phyloP scores from a whole-genome alignment of 2,113 vertebrate species.

The Aegithalos caudatus region DNA sequence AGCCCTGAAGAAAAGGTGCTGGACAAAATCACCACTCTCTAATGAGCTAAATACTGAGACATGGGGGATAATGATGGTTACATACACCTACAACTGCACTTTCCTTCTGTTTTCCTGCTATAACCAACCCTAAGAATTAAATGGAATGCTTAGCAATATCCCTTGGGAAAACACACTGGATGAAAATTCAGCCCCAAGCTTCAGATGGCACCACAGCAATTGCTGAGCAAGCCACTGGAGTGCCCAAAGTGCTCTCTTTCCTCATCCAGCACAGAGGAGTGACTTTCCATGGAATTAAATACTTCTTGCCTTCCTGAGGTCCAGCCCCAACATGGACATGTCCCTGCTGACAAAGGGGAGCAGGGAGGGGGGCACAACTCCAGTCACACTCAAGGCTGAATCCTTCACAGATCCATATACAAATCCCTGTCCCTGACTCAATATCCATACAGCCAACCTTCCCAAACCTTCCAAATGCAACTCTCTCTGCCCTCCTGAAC shows the following conservation, averaged over 20 bases:
- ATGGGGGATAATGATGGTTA: not conserved
- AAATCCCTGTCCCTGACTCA: not conserved
- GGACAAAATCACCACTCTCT: not conserved
- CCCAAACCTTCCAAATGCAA: not conserved
- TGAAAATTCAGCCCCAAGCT: not conserved
- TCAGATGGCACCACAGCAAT: not conserved
- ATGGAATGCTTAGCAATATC: not conserved
- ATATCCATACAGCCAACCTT: not conserved
- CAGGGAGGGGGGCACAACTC: rapidly evolving
- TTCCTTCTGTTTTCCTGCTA: not conserved
- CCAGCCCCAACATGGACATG: not conserved
- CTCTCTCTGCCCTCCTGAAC: not conserved
- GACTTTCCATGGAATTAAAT: not conserved
- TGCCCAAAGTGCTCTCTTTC: not conserved
- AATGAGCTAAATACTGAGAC: not conserved
- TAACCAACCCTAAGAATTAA: not conserved
- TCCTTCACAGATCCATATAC: rapidly evolving
- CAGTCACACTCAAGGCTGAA: not conserved
- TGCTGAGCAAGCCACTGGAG: rapidly evolving
- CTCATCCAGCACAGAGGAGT: not conserved
- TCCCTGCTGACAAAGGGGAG: not conserved
- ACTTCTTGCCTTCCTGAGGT: not conserved
- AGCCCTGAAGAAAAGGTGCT: not conserved
- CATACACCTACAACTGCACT: not conserved
- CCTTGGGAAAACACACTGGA: not conserved